Percentiles rank a stretch among this genome's conserved stretches.
Evolutionary conservation across 2,888 invertebrate genomes (phyloP).

Genomic region (Cantharis flavilabris): DNA sequence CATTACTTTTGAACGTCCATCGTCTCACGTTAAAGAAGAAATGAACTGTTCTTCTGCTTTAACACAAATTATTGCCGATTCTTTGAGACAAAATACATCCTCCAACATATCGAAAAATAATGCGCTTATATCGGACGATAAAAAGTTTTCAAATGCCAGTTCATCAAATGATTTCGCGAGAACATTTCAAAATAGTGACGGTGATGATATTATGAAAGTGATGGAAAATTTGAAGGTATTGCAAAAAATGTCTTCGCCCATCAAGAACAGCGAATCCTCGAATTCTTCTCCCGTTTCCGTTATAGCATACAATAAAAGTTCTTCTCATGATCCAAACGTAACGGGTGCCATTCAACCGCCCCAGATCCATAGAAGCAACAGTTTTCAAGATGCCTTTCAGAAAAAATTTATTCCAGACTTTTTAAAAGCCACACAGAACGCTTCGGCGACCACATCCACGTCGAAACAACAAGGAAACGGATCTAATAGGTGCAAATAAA

Average conservation of each 20-base stretch:
- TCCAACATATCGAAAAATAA: conserved; percentile 12
- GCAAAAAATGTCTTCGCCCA: conserved; percentile 53
- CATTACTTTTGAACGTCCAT: neutral
- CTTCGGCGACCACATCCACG: conserved; percentile 13
- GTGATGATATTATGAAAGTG: conserved; percentile 56
- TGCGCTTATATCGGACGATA: neutral
- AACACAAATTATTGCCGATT: conserved; percentile 33
- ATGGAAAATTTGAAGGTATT: conserved; percentile 57
- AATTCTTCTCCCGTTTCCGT: conserved; percentile 52
- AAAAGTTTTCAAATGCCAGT: conserved; percentile 4
- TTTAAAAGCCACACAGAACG: conserved; percentile 37
- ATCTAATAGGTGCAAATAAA: conserved; percentile 51
- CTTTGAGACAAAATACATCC: conserved; percentile 12
- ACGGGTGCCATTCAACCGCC: conserved; percentile 9
- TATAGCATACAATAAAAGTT: conserved; percentile 51
- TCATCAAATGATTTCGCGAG: conserved; percentile 26
- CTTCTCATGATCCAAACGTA: conserved; percentile 36
- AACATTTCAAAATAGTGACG: conserved; percentile 34
- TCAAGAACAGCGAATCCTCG: conserved; percentile 41
- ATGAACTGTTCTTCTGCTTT: conserved; percentile 31
- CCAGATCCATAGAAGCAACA: conserved; percentile 13
- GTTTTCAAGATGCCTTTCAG: conserved; percentile 54
- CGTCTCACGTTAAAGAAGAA: conserved; percentile 23
- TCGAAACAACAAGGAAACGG: conserved; percentile 39
- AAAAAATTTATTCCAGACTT: conserved; percentile 48